These are phyloP conservation scores for Dryococelus australis DNA, from an alignment of 2,888 invertebrate species.

Conservation along the genomic window DNA sequence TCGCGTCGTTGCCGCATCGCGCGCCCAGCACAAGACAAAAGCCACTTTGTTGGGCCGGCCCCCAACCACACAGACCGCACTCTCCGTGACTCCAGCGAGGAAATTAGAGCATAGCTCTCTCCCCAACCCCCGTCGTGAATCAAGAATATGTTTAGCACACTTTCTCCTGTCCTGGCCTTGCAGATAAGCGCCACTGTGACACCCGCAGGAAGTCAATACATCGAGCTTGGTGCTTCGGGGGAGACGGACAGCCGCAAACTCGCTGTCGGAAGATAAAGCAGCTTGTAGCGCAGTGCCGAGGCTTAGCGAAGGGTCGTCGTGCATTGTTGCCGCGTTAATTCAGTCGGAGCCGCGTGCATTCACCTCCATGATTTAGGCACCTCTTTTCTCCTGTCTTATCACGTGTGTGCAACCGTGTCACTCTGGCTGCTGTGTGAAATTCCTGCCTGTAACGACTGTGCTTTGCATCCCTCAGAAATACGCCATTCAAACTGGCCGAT, in stretches of 20 bases:
- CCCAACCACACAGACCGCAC: too few species aligned
- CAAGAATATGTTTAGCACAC: neutral
- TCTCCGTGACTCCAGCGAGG: neutral
- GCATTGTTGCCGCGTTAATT: neutral
- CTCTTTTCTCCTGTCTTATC: neutral
- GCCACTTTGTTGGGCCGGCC: too few species aligned
- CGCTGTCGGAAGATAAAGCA: too few species aligned
- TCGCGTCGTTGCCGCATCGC: neutral
- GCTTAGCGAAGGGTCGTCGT: neutral
- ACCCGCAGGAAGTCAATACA: neutral
- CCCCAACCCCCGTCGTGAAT: neutral
- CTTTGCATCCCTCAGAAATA: too few species aligned
- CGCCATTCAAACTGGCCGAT: too few species aligned
- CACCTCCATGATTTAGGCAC: neutral
- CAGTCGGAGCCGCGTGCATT: neutral
- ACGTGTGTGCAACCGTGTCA: neutral
- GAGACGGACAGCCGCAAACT: too few species aligned
- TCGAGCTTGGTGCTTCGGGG: too few species aligned
- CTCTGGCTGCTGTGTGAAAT: neutral
- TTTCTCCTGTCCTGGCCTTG: neutral
- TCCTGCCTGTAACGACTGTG: neutral
- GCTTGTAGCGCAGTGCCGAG: too few species aligned
- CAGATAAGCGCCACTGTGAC: neutral
- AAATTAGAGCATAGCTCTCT: slow-evolving; percentile 10
- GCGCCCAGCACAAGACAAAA: too few species aligned